Base-by-base conservation (phyloP, 2,113 vertebrate genomes). In the Malurus cyaneus region DNA sequence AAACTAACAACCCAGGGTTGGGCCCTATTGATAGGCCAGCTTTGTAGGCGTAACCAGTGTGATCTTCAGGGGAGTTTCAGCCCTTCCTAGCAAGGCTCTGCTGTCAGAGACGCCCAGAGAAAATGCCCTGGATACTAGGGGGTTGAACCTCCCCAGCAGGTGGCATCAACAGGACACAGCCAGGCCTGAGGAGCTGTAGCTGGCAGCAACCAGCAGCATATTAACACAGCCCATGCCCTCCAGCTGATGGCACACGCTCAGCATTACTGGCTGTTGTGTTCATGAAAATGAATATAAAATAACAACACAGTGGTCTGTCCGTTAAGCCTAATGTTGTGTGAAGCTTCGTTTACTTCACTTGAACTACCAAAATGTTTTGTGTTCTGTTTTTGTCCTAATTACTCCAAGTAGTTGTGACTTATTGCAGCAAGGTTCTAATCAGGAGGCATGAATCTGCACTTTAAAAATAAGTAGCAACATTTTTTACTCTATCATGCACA, bases 271-370 rank as follows among this genome's bases (percentile, higher is more conserved):
- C 59, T 78, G 0, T 53, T 86, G 56, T 88, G 90, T 90, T 92
- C 2, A 4, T 90, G 85, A 72, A 90, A 92, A 86, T 96, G 86
- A 92, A 93, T 80, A 88, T 88, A 88, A 93, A 90, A n/a, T n/a
- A 92, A 91, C 31, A 91, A 67, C 1, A 1, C 72, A 84, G 49
- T 1, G 28, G 32, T 93, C 96, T 97, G 93, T 96, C 94, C n/a
- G n/a, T 72, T 86, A 79, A 86, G 77, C 88, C 94, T 96, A 96
- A 96, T 97, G 94, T 96, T 93, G 67, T 92, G 88, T 95, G 95
- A 96, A 95, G 78, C 94, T 96, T 97, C 82, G 84, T 96, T 94
- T 96, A 92, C 86, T 80, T 80, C 89, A 80, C 53, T 92, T 96
- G 93, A n/a, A 93, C 92, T 97, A 78, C 80, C 61, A 16, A 92